phyloP scores from a whole-genome alignment of 2,888 invertebrate species.

The Andrena fulva region DNA sequence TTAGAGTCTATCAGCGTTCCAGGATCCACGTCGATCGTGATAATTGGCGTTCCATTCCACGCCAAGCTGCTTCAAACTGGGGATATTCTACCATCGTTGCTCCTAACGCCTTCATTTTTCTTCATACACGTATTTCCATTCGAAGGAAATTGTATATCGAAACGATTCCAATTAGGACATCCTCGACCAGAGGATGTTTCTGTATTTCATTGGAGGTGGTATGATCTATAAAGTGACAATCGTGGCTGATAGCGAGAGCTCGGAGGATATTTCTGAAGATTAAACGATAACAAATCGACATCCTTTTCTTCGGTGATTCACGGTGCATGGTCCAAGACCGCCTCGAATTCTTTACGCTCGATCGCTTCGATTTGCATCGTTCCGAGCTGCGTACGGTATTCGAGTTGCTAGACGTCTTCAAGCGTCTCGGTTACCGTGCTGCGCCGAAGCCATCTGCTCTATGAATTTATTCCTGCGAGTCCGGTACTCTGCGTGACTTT shows the following conservation, averaged over 20 bases:
- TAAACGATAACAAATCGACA: slow-evolving; percentile 15
- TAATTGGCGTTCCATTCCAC: slow-evolving; percentile 11
- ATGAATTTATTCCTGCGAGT: too few relatives aligned
- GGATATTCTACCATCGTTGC: background rate
- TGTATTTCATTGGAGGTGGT: too few relatives aligned
- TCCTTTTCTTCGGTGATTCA: slow-evolving; percentile 51
- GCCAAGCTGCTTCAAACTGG: background rate
- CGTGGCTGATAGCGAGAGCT: background rate
- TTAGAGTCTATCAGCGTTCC: slow-evolving; percentile 22
- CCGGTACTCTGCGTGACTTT: too few relatives aligned
- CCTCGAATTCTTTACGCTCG: slow-evolving; percentile 50
- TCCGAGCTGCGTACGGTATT: slow-evolving; percentile 3
- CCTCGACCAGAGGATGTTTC: too few relatives aligned
- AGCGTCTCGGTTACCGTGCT: slow-evolving; percentile 21
- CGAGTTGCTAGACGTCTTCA: slow-evolving; percentile 14
- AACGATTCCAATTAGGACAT: too few relatives aligned
- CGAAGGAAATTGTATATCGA: too few relatives aligned
- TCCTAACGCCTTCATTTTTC: too few relatives aligned
- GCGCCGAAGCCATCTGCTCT: background rate
- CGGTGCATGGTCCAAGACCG: slow-evolving; percentile 51
- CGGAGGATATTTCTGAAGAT: slow-evolving; percentile 5
- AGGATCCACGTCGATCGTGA: slow-evolving; percentile 11
- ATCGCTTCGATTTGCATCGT: slow-evolving; percentile 44
- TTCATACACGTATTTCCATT: too few relatives aligned
- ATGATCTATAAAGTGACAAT: background rate